phyloP scores from a whole-genome alignment of 2,113 vertebrate genomes.

The Pterocles burchelli region DNA sequence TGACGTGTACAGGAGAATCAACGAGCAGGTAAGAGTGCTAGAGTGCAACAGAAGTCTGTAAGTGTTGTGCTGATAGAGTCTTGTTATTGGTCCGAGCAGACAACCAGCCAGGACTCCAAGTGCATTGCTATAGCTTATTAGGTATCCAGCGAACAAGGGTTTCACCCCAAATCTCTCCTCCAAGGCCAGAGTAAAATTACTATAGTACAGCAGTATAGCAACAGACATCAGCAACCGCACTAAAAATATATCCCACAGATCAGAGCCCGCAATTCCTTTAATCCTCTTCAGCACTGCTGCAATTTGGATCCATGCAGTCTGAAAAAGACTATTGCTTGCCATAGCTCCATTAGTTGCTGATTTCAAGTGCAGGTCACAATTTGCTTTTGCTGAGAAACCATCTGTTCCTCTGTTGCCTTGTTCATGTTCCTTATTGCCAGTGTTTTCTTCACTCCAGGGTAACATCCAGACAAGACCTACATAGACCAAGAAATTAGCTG shows the following conservation, averaged over 20 bases:
- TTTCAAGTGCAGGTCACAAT: not conserved
- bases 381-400: not conserved
- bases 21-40: slow-evolving; percentile 79
- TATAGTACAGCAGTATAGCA: slow-evolving; percentile 90
- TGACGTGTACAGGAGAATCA: slow-evolving; percentile 82
- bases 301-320: slow-evolving; percentile 75
- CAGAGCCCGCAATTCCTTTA: slow-evolving; percentile 79
- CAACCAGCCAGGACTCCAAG: slow-evolving; percentile 88
- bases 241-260: slow-evolving; percentile 90
- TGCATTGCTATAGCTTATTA: slow-evolving; percentile 90
- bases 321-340: not conserved
- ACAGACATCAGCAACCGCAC: slow-evolving; percentile 90
- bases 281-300: slow-evolving; percentile 78
- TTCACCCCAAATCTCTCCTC: slow-evolving; percentile 91
- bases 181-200: slow-evolving; percentile 92
- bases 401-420: not conserved
- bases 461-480: slow-evolving; percentile 89
- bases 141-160: slow-evolving; percentile 86
- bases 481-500: not conserved
- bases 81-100: slow-evolving; percentile 85
- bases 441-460: slow-evolving; percentile 78
- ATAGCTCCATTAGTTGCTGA: not conserved
- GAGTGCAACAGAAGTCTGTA: slow-evolving; percentile 85
- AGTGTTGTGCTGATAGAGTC: slow-evolving; percentile 82
- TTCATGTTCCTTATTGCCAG: not conserved